A percentile compares a stretch with the other conserved stretches of the same genome.
These are phyloP conservation scores for Pseudonaja textilis DNA, from an alignment of 2,113 vertebrate genomes.

Conservation along the genomic window DNA sequence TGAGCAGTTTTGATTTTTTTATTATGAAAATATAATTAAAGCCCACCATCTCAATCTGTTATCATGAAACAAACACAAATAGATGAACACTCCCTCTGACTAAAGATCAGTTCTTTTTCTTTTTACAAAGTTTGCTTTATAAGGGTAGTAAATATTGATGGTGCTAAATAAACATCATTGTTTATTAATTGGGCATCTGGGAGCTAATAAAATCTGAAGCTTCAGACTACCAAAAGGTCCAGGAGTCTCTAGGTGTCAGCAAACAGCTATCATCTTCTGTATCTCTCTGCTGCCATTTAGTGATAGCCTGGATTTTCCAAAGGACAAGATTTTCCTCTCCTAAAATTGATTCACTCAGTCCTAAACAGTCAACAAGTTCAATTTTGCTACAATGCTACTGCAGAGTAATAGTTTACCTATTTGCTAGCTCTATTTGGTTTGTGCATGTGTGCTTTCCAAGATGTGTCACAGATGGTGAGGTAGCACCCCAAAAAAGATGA, in stretches of 20 bases:
- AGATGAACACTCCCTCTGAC: background rate
- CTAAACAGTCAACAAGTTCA: background rate
- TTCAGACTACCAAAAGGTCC: background rate
- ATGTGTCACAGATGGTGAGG: background rate
- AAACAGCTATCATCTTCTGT: background rate
- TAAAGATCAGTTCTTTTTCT: background rate
- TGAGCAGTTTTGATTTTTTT: background rate
- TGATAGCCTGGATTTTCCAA: background rate
- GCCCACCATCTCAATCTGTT: background rate
- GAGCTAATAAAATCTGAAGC: background rate
- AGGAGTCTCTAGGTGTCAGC: background rate
- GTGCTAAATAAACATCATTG: background rate
- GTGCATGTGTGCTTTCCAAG: background rate
- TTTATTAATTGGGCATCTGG: background rate
- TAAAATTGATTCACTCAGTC: background rate
- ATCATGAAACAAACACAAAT: background rate
- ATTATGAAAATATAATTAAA: background rate
- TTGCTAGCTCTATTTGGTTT: background rate
- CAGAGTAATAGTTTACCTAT: background rate
- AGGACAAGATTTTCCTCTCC: background rate
- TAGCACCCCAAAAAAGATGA: background rate
- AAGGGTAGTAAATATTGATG: background rate
- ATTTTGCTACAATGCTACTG: background rate
- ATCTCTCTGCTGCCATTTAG: background rate
- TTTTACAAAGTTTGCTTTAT: background rate